Evolutionary conservation across 1,140 invertebrate genomes (phyloP), one percentile per base, ranked within the genome.

Genomic region (Pogonomyrmex barbatus): DNA sequence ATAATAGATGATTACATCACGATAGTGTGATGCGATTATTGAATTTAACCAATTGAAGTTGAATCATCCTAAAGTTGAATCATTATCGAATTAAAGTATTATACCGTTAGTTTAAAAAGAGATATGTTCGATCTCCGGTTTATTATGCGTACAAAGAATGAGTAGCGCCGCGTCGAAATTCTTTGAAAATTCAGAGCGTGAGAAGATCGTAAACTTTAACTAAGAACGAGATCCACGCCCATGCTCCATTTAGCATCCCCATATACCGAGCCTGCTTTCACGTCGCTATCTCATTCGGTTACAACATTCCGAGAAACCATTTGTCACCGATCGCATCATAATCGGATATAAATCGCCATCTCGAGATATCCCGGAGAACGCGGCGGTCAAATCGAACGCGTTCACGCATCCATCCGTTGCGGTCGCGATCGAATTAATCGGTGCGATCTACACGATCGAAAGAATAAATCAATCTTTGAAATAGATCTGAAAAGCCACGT

Each of bases 141-240:
- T 17, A 5, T 54, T 73, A 60, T 30, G 52, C 54, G 30, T 42
- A 30, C 79, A 4, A 39, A 73, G 60, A 50, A n/a, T 56, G 68
- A 60, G 42, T 47, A 82, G 63, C 33, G 33, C 36, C 10, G 39
- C 42, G 14, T 62, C n/a, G 42, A 83, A 60, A 71, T 83, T 70
- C 30, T 10, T 36, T 54, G 82, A 85, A 89, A 79, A 85, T 70
- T 58, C 56, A 24, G 56, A 50, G 75, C 88, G 84, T 89, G 88
- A 89, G 88, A 89, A 78, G 75, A 70, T 47, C 87, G 45, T 89
- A 88, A 87, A 89, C 88, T 89, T 88, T 71, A 62, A 12, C 54
- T 54, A n/a, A 6, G 42, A 70, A n/a, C 12, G 42, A 50, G 30
- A 50, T 83, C 42, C 42, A 73, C 79, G 12, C 52, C 79, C 42